These are phyloP conservation scores for Macquaria ambigua DNA, from an alignment of 2,113 vertebrate genomes.

Conservation along the genomic window DNA sequence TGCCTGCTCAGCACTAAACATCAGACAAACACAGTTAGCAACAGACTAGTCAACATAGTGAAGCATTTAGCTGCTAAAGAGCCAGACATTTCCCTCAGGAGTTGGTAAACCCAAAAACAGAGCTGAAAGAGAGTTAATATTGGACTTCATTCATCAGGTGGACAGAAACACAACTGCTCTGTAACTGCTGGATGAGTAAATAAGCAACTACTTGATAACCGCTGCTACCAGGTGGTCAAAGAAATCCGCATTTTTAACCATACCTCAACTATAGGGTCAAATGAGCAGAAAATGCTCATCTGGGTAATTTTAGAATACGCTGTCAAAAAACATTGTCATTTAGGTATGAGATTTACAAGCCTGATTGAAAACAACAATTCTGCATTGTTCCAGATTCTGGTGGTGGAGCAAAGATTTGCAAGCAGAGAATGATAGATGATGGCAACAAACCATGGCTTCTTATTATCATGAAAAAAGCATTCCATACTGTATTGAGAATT, in stretches of 20 bases:
- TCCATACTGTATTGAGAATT: conserved; percentile 74
- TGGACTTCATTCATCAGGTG: neutral
- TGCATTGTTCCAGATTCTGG: conserved; percentile 23
- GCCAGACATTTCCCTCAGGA: neutral
- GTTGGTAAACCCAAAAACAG: neutral
- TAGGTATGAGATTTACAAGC: neutral
- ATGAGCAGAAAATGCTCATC: neutral
- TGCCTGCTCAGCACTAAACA: neutral
- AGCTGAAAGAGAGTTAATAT: neutral
- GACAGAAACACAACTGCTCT: neutral
- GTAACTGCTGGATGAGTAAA: neutral
- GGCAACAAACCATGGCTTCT: conserved; percentile 48
- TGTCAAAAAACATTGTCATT: neutral
- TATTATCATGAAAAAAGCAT: conserved; percentile 78
- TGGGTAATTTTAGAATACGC: neutral
- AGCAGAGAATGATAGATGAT: conserved; percentile 42
- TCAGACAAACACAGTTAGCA: neutral
- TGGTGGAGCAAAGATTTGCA: conserved; percentile 29
- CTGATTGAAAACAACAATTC: neutral
- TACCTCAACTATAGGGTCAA: neutral
- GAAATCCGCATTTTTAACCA: neutral
- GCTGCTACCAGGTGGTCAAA: neutral
- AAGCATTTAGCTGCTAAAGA: neutral
- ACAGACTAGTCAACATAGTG: neutral
- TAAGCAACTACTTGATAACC: neutral